A percentile compares a stretch with the other conserved stretches of the same genome.
Conservation (phyloP, 2,888 invertebrate genomes). For the Dolichomitus sp. region DNA sequence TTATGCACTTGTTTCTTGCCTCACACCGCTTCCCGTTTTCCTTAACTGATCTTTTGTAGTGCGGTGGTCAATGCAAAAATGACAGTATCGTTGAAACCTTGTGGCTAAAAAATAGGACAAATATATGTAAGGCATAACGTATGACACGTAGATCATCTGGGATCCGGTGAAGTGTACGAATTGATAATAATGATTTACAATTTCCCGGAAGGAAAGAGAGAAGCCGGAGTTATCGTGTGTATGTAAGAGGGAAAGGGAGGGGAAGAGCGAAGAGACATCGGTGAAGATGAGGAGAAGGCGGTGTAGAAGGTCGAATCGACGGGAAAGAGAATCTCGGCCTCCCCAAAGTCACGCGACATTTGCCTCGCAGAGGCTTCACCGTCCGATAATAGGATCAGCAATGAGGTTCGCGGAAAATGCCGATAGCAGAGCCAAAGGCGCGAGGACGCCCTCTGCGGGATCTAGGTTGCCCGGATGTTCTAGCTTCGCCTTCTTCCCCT, state of each 20-base stretch:
- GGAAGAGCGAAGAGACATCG: background rate
- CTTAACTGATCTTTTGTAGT: background rate
- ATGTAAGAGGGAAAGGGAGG: constrained; percentile 35
- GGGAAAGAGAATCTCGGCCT: constrained; percentile 61
- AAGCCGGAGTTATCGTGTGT: constrained; percentile 10
- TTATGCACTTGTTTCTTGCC: constrained; percentile 3
- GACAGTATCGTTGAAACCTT: background rate
- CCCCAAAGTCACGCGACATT: constrained; percentile 72
- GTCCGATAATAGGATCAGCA: constrained; percentile 75
- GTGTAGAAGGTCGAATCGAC: constrained; percentile 41
- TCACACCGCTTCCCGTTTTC: background rate
- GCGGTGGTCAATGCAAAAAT: background rate
- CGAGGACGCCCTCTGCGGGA: constrained; percentile 52
- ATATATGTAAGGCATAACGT: background rate
- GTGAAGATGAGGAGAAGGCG: constrained; percentile 29
- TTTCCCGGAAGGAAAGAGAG: constrained; percentile 13
- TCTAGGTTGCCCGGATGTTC: constrained; percentile 47
- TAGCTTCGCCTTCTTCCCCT: constrained; percentile 1
- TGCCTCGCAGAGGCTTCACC: constrained; percentile 67
- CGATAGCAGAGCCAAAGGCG: constrained; percentile 52
- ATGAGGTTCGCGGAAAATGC: constrained; percentile 70
- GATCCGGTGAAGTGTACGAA: background rate
- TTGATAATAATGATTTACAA: constrained; percentile 9
- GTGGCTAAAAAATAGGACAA: background rate
- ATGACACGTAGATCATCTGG: background rate